Conservation (phyloP, 2,797 vertebrate genomes). For the Acropternis orthonyx region DNA sequence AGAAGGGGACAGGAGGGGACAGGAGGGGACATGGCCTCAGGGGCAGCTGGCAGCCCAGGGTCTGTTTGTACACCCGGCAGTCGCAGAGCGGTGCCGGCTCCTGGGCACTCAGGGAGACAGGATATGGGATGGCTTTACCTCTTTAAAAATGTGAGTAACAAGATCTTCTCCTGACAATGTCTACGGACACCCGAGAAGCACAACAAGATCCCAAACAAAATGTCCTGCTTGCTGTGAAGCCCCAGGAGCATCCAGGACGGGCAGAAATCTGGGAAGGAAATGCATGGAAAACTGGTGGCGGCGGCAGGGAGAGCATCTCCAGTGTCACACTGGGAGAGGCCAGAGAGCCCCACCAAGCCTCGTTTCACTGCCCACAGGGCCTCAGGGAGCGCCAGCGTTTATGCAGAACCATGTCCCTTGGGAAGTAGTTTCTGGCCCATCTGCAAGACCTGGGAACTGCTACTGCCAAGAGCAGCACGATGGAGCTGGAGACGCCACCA, state of each 20-base stretch:
- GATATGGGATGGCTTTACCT: not conserved
- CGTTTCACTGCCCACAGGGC: rapidly evolving
- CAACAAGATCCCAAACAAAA: not conserved
- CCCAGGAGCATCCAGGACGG: not conserved
- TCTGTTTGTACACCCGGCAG: not conserved
- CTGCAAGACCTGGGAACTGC: not conserved
- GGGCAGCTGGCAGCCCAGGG: not conserved
- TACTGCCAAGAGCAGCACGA: rapidly evolving
- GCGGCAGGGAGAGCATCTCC: not conserved
- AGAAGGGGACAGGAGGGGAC: not conserved
- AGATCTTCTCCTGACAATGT: not conserved
- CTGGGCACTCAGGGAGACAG: not conserved
- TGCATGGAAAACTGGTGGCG: rapidly evolving
- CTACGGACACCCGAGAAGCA: not conserved
- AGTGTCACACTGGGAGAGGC: not conserved
- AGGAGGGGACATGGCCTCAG: not conserved
- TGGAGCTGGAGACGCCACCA: not conserved
- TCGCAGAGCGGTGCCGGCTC: rapidly evolving
- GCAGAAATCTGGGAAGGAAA: not conserved
- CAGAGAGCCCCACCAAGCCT: not conserved
- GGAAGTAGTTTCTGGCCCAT: not conserved
- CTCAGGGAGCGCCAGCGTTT: not conserved
- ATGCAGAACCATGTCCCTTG: not conserved
- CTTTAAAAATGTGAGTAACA: not conserved
- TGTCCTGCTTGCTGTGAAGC: not conserved